phyloP scores from a whole-genome alignment of 2,113 vertebrate species.

The Casuarius casuarius region DNA sequence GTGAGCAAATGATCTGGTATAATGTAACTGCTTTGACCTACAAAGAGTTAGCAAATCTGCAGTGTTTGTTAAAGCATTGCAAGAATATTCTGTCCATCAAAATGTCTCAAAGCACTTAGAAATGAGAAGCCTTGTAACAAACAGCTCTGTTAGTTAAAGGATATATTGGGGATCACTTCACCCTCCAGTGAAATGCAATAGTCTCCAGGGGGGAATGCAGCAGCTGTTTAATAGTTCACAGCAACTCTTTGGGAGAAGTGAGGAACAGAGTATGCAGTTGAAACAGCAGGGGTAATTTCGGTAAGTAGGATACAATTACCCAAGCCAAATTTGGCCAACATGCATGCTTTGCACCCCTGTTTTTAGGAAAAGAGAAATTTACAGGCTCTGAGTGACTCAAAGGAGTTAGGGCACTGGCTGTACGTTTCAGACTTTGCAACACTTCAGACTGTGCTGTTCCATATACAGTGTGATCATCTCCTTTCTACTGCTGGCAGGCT shows the following conservation, averaged over 20 bases:
- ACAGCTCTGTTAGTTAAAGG: background rate
- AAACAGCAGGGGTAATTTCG: background rate
- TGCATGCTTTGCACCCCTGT: background rate
- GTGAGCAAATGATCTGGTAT: no score
- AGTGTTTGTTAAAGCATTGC: background rate
- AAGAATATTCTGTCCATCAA: background rate
- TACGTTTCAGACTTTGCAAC: background rate
- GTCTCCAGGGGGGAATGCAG: background rate
- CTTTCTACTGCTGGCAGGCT: background rate
- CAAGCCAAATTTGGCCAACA: background rate
- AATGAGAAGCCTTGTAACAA: background rate
- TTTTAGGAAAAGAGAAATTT: background rate
- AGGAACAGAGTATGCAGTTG: background rate
- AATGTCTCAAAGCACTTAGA: background rate
- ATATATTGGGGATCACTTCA: background rate
- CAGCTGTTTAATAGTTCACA: constrained; percentile 2
- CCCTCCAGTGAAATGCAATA: background rate
- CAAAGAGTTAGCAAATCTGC: background rate
- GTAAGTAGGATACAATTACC: constrained; percentile 1
- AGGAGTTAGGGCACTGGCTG: background rate
- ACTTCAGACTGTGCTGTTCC: background rate
- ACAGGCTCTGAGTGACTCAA: background rate
- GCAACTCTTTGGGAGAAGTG: background rate
- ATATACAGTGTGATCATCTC: background rate
- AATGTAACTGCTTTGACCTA: background rate